Conservation (phyloP, 1,140 invertebrate genomes). For the Procambarus virginalis region DNA sequence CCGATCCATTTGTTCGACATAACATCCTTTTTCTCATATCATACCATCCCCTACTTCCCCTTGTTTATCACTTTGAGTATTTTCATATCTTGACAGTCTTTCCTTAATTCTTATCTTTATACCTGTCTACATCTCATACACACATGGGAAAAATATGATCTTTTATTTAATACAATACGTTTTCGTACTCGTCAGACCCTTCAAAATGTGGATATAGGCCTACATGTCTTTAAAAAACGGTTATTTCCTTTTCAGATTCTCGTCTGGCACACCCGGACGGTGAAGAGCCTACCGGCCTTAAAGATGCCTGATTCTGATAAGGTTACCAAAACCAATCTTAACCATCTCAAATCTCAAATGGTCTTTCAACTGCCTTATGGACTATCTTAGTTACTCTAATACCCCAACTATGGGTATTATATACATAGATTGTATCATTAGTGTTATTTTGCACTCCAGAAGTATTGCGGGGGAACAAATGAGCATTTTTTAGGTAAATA, state of each 20-base stretch:
- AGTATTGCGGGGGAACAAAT: not conserved
- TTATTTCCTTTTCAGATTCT: slow-evolving; percentile 78
- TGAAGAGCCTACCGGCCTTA: slow-evolving; percentile 81
- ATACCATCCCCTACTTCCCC: no score
- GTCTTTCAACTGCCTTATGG: slow-evolving; percentile 56
- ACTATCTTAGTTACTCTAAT: slow-evolving; percentile 14
- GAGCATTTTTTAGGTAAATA: not conserved
- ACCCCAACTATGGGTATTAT: not conserved
- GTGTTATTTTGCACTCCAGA: not conserved
- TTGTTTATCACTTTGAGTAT: no score
- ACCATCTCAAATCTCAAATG: slow-evolving; percentile 49
- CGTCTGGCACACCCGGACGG: slow-evolving; percentile 92
- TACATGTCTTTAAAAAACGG: not conserved
- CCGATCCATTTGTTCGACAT: no score
- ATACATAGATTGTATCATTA: not conserved
- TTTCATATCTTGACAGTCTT: no score
- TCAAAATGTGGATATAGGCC: no score
- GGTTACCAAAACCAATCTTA: slow-evolving; percentile 58
- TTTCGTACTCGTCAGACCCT: no score
- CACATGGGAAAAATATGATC: no score
- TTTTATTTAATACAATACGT: no score
- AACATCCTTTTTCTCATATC: no score
- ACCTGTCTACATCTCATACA: no score
- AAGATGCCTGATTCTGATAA: slow-evolving; percentile 74
- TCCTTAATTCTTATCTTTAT: no score